Evolutionary conservation across 1,140 invertebrate species (phyloP), one percentile per base, ranked within the genome.

Genomic region (Leucophenga varia): DNA sequence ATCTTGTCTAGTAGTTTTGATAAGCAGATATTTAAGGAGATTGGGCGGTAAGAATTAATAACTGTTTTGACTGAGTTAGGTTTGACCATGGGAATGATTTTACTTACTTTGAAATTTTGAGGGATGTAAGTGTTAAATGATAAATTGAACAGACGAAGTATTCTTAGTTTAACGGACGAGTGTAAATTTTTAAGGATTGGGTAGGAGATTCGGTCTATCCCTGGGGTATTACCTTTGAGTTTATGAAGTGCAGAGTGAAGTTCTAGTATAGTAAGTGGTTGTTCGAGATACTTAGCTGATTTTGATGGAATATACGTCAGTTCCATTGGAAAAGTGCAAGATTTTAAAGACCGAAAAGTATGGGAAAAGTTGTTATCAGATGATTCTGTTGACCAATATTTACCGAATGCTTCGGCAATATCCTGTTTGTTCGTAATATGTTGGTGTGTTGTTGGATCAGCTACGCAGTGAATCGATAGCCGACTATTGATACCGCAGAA

Each of bases 401-500:
- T 25, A 25, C 10, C 10, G 10, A 25, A 25, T 25, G 5, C 22
- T 5, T 25, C 10, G 10, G 22, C 22, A 25, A 25, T 25, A 10
- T 6, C 5, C 22, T 25, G 13, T 42, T 12, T 30, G 7, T 7
- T 3, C 8, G 36, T 49, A n/a, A n/a, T n/a, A n/a, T n/a, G n/a
- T n/a, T n/a, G n/a, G n/a, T n/a, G n/a, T n/a, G n/a, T n/a, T n/a
- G n/a, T n/a, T n/a, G 35, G 18, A 10, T 34, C 12, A 9, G 35
- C 19, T 16, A 48, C 9, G 32, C 36, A 49, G 10, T 57, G 43
- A 10, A 46, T 53, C 9, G 36, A 7, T 17, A 46, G 35, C 17
- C 36, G 36, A 6, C 18, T 30, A 31, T 54, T 54, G 2, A 42
- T 22, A 30, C 42, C 52, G 17, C 45, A 47, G 12, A 57, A 48